Evolutionary conservation across 2,888 invertebrate species (phyloP), one percentile per base, ranked within the genome.

Genomic region (Vesta saturnalis): DNA sequence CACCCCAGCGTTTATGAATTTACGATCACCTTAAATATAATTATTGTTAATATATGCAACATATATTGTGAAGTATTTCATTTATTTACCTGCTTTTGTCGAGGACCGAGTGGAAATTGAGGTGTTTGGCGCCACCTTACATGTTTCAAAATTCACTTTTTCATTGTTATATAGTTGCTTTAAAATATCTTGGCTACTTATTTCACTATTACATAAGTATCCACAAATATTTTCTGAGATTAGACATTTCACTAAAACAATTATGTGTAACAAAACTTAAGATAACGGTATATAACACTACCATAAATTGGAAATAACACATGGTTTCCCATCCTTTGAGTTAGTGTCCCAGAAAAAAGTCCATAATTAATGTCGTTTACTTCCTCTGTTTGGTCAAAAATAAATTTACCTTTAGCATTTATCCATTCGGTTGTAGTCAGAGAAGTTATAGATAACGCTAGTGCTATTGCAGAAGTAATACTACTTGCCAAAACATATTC

Each of bases 1-100:
- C 21, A 88, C 76, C 3, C 83, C 85, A 10, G 83, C 81, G 60
- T 84, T 84, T 21, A 85, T 78, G 73, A 82, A 84, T 55, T 67
- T 67, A 57, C 69, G 70, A 21, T 78, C 74, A 52, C 60, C 60
- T 57, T 56, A 69, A 55, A 18, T 30, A 19, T 54, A 55, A 58
- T 18, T 19, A 12, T 10, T 46, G 59, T 1, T 30, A 60, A n/a
- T n/a, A n/a, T n/a, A n/a, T n/a, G n/a, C n/a, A n/a, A n/a, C n/a
- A n/a, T n/a, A n/a, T n/a, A n/a, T n/a, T n/a, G n/a, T n/a, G n/a
- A n/a, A n/a, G n/a, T n/a, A n/a, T n/a, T n/a, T n/a, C n/a, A n/a
- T n/a, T n/a, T n/a, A n/a, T n/a, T n/a, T n/a, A n/a, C n/a, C n/a
- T n/a, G n/a, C n/a, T n/a, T n/a, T n/a, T n/a, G n/a, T n/a, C n/a